Base-by-base conservation (phyloP, 2,113 vertebrate genomes). In the Galbula dea region DNA sequence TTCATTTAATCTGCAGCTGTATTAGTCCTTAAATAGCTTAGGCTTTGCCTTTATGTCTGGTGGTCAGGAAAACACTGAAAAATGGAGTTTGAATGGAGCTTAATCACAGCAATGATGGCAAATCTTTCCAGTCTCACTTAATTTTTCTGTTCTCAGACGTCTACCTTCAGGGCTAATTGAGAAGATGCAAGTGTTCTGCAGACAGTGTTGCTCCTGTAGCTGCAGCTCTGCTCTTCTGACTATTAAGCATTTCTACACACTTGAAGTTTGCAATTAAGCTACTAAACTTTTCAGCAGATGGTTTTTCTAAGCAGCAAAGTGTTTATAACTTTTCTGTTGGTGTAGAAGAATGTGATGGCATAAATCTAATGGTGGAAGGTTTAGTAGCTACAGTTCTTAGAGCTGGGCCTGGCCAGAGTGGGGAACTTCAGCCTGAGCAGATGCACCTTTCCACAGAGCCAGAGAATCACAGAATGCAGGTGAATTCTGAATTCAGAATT, bases 1-100 rank as follows among this genome's bases (percentile, higher is more conserved):
- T 94, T 95, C 89, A 97, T 95, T 97, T 93, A 97, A 96, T 94
- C 92, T 96, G 90, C 92, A 96, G 81, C 90, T 91, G 82, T 88
- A 92, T 95, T 92, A 91, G 75, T 93, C 88, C 90, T 94, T 86
- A 91, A 96, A 93, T 87, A 95, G 87, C 76, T 93, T 84, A 93
- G 86, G 54, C 55, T 86, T 92, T 86, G 86, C 68, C 84, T 97
- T 96, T 91, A 78, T 92, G 76, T 93, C 94, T 94, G 81, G 65
- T 52, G 81, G 68, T 72, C 67, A 16, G 48, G 83, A 83, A 82
- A 96, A 93, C 59, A 92, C 75, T 84, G 84, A 95, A 94, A 96
- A 97, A 95, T 89, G 79, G 77, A 96, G 85, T 39, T 69, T 79
- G 94, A 96, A 94, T 78, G 77, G 67, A 59, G 89, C 90, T 85